These are phyloP conservation scores for Cantharis nigra DNA, from an alignment of 2,888 invertebrate genomes.

Conservation along the genomic window DNA sequence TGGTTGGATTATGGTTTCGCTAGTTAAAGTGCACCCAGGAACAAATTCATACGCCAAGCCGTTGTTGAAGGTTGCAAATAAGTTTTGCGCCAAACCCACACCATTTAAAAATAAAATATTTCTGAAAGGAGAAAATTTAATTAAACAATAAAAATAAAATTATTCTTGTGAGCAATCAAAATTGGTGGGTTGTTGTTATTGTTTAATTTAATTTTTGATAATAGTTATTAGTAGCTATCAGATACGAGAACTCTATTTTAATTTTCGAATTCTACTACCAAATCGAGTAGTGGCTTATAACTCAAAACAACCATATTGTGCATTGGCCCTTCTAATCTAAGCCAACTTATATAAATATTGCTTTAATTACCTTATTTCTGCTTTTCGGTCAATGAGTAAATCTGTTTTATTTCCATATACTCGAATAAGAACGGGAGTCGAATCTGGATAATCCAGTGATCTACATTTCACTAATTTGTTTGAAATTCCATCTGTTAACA, in stretches of 20 bases:
- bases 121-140: conserved; percentile 38
- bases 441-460: conserved; percentile 52
- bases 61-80: conserved; percentile 92
- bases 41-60: conserved; percentile 90
- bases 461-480: conserved; percentile 85
- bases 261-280: no score
- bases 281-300: no score
- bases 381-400: conserved; percentile 84
- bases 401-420: conserved; percentile 95
- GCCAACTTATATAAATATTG: neutral
- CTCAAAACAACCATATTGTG: no score
- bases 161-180: no score
- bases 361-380: conserved; percentile 69
- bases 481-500: conserved; percentile 92
- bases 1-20: conserved; percentile 65
- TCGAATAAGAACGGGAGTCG: conserved; percentile 80
- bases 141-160: no score
- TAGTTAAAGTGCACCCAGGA: conserved; percentile 78
- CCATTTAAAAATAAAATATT: conserved; percentile 68
- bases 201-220: no score
- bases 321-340: no score
- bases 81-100: conserved; percentile 78
- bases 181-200: no score
- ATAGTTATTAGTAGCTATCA: no score
- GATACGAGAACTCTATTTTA: no score